Evolutionary conservation across 92 coral and sea anemone genomes (phyloP).

Genomic region (Palythoa caribaeorum): DNA sequence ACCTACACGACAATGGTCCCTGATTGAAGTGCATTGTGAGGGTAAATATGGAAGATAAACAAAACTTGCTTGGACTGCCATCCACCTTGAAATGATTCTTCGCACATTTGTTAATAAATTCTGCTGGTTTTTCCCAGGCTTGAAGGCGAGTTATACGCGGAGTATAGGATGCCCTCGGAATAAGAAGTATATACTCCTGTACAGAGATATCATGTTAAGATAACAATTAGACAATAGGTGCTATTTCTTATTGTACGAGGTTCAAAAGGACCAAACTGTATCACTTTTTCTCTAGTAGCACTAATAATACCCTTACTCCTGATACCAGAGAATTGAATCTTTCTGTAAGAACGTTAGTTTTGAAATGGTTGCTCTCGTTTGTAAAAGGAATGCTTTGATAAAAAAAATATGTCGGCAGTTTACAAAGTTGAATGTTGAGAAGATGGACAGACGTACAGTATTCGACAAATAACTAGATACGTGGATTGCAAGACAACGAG

Average conservation of each 20-base stretch:
- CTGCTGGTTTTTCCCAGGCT: slow-evolving; percentile 68
- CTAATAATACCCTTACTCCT: too few species aligned
- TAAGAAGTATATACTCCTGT: slow-evolving; percentile 75
- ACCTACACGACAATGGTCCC: slow-evolving; percentile 77
- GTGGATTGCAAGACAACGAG: neutral
- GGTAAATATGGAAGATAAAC: slow-evolving; percentile 78
- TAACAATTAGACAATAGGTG: neutral
- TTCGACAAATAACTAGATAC: neutral
- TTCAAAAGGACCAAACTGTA: too few species aligned
- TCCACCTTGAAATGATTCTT: slow-evolving; percentile 71
- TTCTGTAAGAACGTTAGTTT: too few species aligned
- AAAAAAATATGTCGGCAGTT: too few species aligned
- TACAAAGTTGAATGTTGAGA: neutral
- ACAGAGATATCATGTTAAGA: neutral
- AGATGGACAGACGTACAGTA: neutral
- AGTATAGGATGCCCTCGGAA: slow-evolving; percentile 69
- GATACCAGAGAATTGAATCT: too few species aligned
- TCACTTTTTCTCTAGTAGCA: too few species aligned
- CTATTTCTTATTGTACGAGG: neutral
- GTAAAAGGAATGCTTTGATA: too few species aligned
- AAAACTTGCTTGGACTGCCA: slow-evolving; percentile 58
- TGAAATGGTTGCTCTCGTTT: too few species aligned
- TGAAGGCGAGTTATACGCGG: slow-evolving; percentile 68
- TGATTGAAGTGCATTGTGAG: slow-evolving; percentile 78
- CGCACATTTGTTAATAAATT: slow-evolving; percentile 79